Conservation (phyloP, 2,797 vertebrate genomes). For the Hafferia zeledoni region DNA sequence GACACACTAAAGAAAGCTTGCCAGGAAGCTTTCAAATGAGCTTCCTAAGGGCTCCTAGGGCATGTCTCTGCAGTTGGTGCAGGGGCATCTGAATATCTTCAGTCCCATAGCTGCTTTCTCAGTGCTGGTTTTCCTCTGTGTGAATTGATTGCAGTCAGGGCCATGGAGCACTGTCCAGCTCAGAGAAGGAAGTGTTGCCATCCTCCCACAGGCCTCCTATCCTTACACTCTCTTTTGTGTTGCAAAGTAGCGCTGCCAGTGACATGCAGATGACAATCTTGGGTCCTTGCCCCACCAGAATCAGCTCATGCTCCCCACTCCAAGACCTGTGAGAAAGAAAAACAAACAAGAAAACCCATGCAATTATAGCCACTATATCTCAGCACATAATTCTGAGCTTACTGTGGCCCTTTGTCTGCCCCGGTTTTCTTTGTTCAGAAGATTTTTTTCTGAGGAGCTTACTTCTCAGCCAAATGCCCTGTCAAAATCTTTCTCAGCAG, state of each 20-base stretch:
- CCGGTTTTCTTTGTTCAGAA: background rate
- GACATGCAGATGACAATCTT: background rate
- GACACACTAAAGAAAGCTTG: background rate
- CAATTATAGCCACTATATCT: background rate
- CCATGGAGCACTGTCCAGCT: rapidly evolving
- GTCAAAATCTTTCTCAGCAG: background rate
- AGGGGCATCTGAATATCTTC: background rate
- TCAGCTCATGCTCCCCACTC: background rate
- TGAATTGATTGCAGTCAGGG: background rate
- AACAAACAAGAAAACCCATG: background rate
- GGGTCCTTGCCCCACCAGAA: background rate
- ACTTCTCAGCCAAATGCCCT: background rate
- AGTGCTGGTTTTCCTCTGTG: background rate
- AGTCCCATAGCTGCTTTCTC: background rate
- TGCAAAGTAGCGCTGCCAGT: background rate
- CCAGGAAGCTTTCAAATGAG: background rate
- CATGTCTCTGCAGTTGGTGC: background rate
- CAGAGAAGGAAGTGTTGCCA: background rate
- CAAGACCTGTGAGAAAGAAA: background rate
- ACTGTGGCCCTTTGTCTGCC: background rate
- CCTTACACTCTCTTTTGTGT: background rate
- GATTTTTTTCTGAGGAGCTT: background rate
- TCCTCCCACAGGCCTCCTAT: rapidly evolving
- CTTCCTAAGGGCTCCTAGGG: background rate
- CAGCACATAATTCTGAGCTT: background rate